Evolutionary conservation across 2,888 invertebrate species (phyloP).

Genomic region (Ypsolopha sequella): DNA sequence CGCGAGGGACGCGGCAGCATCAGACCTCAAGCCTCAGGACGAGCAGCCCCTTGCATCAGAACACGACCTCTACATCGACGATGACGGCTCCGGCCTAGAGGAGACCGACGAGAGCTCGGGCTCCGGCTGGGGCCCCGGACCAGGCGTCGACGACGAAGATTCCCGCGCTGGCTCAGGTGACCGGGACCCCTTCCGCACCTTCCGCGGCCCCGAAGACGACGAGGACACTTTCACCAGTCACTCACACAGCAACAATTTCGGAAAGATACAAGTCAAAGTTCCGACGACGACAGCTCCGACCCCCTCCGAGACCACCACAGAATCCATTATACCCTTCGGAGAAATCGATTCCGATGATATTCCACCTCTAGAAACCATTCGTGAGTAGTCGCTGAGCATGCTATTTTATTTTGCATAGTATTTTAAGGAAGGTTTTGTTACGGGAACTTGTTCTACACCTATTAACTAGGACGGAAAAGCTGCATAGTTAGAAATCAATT

Average conservation of each 20-base stretch:
- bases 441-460: slow-evolving; percentile 13
- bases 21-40: slow-evolving; percentile 22
- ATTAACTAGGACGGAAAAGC: neutral
- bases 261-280: neutral
- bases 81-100: slow-evolving; percentile 82
- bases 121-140: slow-evolving; percentile 81
- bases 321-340: slow-evolving; percentile 17
- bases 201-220: slow-evolving; percentile 48
- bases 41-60: slow-evolving; percentile 56
- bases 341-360: slow-evolving; percentile 31
- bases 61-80: slow-evolving; percentile 81
- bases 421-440: slow-evolving; percentile 20
- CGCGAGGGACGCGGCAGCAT: neutral
- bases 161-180: slow-evolving; percentile 23
- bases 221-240: slow-evolving; percentile 38
- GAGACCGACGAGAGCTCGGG: slow-evolving; percentile 87
- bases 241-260: neutral
- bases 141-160: slow-evolving; percentile 89
- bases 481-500: neutral
- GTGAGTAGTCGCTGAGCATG: slow-evolving; percentile 70
- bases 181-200: slow-evolving; percentile 55
- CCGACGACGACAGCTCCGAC: slow-evolving; percentile 15
- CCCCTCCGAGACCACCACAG: slow-evolving; percentile 5
- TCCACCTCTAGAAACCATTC: slow-evolving; percentile 47
- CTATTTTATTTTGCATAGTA: slow-evolving; percentile 54